Evolutionary conservation across 2,888 invertebrate genomes (phyloP).

Genomic region (Ophioninae sp.): DNA sequence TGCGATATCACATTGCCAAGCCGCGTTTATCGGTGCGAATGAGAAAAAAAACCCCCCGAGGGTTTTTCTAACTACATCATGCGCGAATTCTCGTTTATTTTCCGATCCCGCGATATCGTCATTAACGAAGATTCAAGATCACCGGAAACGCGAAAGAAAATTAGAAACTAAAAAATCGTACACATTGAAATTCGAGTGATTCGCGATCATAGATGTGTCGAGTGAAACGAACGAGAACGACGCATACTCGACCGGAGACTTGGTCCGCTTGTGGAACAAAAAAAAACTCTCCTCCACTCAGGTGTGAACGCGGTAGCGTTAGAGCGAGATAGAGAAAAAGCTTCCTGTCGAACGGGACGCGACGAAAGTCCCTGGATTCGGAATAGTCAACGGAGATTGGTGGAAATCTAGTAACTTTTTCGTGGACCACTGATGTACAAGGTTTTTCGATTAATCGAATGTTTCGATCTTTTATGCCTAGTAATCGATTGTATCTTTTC

Average conservation of each 20-base stretch:
- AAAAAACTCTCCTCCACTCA: conserved; percentile 21
- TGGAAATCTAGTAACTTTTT: too few species aligned
- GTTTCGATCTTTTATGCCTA: too few species aligned
- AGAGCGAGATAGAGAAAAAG: background rate
- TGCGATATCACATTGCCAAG: conserved; percentile 54
- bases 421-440: too few species aligned
- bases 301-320: conserved; percentile 19
- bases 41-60: conserved; percentile 13
- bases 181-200: conserved; percentile 18
- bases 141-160: background rate
- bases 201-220: conserved; percentile 16
- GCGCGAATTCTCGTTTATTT: conserved; percentile 27
- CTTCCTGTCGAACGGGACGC: background rate
- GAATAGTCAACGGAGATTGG: too few species aligned
- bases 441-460: too few species aligned
- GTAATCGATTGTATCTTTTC: too few species aligned
- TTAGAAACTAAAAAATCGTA: conserved; percentile 8
- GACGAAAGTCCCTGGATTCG: conserved; percentile 10
- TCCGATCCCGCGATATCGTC: background rate
- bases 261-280: conserved; percentile 28
- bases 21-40: conserved; percentile 26
- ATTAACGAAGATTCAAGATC: background rate
- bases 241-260: conserved; percentile 1
- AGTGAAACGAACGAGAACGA: conserved; percentile 23
- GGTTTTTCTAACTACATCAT: conserved; percentile 32